Percentiles rank a stretch among this genome's conserved stretches.
These are phyloP conservation scores for Scyliorhinus canicula DNA, from an alignment of 2,797 vertebrate genomes.

Conservation along the genomic window DNA sequence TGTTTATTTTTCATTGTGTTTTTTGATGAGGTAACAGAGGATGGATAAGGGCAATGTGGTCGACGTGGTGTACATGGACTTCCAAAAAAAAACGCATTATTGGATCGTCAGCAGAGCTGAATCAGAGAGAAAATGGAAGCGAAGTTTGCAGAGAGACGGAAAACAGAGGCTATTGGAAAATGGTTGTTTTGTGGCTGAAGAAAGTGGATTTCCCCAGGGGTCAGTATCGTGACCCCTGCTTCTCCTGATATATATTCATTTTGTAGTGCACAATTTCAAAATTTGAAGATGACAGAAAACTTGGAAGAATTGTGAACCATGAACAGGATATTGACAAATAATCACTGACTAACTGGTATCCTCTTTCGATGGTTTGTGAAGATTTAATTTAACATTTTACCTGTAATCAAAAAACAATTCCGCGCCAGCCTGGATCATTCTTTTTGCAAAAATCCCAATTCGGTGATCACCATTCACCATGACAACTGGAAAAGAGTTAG, in stretches of 20 bases:
- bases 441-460: slow-evolving; percentile 96
- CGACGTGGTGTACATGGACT: not conserved
- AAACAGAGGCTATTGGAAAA: not conserved
- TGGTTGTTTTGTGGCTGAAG: not conserved
- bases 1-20: too few species aligned
- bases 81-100: not conserved
- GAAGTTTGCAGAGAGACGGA: not conserved
- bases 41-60: too few species aligned
- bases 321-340: not conserved
- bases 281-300: not conserved
- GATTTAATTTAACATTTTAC: slow-evolving; percentile 49
- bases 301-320: not conserved
- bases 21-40: too few species aligned
- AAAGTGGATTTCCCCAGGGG: not conserved
- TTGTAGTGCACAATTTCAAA: too few species aligned
- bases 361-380: not conserved
- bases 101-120: not conserved
- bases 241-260: not conserved
- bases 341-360: not conserved
- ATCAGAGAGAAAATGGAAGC: not conserved
- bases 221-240: too few species aligned
- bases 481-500: slow-evolving; percentile 70
- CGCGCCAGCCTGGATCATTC: slow-evolving; percentile 96
- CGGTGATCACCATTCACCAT: slow-evolving; percentile 98
- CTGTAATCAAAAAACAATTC: slow-evolving; percentile 98